phyloP scores from a whole-genome alignment of 2,113 vertebrate species.

The Pseudolaguvia tuberculata region DNA sequence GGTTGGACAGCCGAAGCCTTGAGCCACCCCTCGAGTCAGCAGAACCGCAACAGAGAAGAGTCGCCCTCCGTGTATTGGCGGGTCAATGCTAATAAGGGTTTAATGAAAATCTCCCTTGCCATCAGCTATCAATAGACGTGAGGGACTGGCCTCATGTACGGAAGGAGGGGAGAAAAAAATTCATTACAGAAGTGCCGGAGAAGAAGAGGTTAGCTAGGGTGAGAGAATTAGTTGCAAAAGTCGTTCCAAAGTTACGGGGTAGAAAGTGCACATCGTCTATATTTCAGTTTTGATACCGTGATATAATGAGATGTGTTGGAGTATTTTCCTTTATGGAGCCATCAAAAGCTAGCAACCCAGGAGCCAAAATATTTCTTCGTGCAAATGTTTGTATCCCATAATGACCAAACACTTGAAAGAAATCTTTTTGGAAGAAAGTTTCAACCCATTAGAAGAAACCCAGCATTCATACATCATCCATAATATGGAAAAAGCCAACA shows the following conservation, averaged over 20 bases:
- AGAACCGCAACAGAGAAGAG: constrained; percentile 52
- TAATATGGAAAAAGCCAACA: too few relatives aligned
- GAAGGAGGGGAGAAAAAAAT: constrained; percentile 37
- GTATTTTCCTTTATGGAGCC: background rate
- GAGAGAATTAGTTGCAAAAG: constrained; percentile 40
- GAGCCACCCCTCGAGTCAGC: constrained; percentile 50
- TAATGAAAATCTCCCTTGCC: constrained; percentile 26
- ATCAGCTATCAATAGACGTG: constrained; percentile 50
- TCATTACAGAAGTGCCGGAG: constrained; percentile 44
- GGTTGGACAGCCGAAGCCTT: constrained; percentile 28
- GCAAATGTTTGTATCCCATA: background rate
- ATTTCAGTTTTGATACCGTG: background rate
- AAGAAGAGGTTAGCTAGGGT: constrained; percentile 12
- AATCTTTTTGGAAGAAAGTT: background rate
- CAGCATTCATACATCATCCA: too few relatives aligned
- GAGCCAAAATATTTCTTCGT: constrained; percentile 18
- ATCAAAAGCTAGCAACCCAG: constrained; percentile 27
- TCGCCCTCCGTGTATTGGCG: constrained; percentile 42
- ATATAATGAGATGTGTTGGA: background rate
- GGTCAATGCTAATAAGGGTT: constrained; percentile 57
- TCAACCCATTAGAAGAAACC: too few relatives aligned
- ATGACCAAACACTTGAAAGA: background rate
- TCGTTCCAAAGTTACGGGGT: constrained; percentile 48
- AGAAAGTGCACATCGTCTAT: constrained; percentile 24
- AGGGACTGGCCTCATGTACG: constrained; percentile 37